Evolutionary conservation across 2,113 vertebrate genomes (phyloP).

Genomic region (Gasterosteus nipponicus): DNA sequence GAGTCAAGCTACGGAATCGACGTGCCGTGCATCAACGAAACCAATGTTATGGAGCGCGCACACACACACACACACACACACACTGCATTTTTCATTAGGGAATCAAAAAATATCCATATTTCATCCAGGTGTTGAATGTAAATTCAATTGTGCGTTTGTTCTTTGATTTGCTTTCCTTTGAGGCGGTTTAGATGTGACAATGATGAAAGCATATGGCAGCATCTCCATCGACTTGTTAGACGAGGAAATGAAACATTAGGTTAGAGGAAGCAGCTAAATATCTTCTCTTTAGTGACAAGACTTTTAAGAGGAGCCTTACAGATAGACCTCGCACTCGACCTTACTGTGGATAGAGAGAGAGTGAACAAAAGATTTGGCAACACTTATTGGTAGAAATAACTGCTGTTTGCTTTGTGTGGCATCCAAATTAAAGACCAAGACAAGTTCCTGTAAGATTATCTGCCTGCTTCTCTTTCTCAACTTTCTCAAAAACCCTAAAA

Average conservation of each 20-base stretch:
- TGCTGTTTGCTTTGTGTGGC: conserved; percentile 19
- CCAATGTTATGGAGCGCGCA: not conserved
- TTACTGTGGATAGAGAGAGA: not conserved
- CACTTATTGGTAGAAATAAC: not conserved
- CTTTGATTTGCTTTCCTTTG: conserved; percentile 74
- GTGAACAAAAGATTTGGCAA: not conserved
- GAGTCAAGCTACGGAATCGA: conserved; percentile 72
- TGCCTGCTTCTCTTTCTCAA: conserved; percentile 63
- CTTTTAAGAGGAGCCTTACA: not conserved
- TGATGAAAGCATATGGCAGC: conserved; percentile 47
- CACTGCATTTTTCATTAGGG: conserved; percentile 69
- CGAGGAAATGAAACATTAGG: not conserved
- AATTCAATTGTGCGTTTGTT: conserved; percentile 72
- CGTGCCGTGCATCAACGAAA: conserved; percentile 36
- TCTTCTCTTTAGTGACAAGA: not conserved
- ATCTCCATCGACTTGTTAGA: not conserved
- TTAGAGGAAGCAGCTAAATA: not conserved
- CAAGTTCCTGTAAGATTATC: conserved; percentile 32
- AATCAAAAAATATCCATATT: conserved; percentile 72
- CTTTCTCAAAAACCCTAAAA: conserved; percentile 41
- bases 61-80: not conserved
- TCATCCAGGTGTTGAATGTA: conserved; percentile 69
- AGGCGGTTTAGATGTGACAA: conserved; percentile 54
- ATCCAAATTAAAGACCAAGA: conserved; percentile 28
- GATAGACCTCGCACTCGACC: not conserved